Base-by-base conservation (phyloP, 2,113 vertebrate species). In the Anser cygnoides region DNA sequence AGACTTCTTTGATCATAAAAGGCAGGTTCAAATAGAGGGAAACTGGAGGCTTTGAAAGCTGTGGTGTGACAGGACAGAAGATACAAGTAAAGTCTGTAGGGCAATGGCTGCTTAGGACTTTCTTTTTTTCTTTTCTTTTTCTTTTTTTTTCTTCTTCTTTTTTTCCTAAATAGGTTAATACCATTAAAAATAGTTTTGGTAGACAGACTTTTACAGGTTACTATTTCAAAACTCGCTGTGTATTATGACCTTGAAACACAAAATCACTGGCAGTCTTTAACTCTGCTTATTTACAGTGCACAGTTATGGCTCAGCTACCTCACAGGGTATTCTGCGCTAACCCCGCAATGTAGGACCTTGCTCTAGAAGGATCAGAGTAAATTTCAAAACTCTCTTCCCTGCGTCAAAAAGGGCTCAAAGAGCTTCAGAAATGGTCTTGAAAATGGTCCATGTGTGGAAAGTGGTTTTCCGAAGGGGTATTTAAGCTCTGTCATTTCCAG, bases 391-490 rank as follows among this genome's bases (percentile, higher is more conserved):
- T 84, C 4, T 70, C 10, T 89, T 88, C 2, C 2, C 25, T 26
- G 0, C 29, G 18, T 65, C 46, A 74, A 70, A 58, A 58, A 44
- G 6, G 2, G 6, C 17, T 1, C 3, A 5, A 59, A 52, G 11
- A 58, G 46, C 29, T 25, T 29, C 54, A 52, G 31, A 73, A 66
- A 44, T 25, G 2, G 8, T 33, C 21, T 75, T 52, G 55, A 59
- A 37, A 92, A 62, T 49, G 20, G 46, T 22, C 7, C 10, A 37
- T 2, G 2, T 43, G 33, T 72, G 29, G 13, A 65, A 85, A 61
- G 20, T 84, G 7, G 6, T 85, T 94, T 94, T 76, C 75, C 71
- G 68, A 73, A 37, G 43, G 14, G 44, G 12, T 6, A 37, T 16
- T 66, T 63, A 5, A 28, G 9, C 89, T 59, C 67, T 46, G 23